These are phyloP conservation scores for Sebastes schlegelii DNA, from an alignment of 2,113 vertebrate genomes.

Conservation along the genomic window DNA sequence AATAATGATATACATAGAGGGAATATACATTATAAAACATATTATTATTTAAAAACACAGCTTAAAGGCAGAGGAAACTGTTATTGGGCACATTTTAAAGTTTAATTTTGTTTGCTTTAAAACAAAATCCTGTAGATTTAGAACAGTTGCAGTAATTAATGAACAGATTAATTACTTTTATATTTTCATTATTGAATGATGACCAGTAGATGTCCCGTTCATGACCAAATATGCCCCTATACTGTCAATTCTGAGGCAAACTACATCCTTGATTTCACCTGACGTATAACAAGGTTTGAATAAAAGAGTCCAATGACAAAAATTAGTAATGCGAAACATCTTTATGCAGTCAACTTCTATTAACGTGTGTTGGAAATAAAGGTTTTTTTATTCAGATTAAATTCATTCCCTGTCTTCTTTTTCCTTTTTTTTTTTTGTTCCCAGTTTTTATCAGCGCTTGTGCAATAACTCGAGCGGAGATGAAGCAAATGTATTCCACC, in stretches of 20 bases:
- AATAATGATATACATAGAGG: background rate
- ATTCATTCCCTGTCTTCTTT: constrained; percentile 44
- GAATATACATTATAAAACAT: background rate
- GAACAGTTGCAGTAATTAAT: background rate
- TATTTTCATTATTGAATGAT: background rate
- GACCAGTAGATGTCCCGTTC: background rate
- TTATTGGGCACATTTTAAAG: background rate
- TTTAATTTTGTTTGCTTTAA: background rate
- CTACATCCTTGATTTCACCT: background rate
- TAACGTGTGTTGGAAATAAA: constrained; percentile 33
- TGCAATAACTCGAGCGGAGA: constrained; percentile 65
- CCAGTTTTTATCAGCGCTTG: constrained; percentile 64
- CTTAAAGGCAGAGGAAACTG: background rate
- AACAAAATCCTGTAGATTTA: background rate
- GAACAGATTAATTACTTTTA: background rate
- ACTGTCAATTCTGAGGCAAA: background rate
- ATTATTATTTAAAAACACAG: background rate
- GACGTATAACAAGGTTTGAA: background rate
- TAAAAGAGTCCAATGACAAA: constrained; percentile 2
- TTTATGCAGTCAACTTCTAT: constrained; percentile 17
- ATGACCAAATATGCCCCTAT: background rate
- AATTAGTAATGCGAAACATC: constrained; percentile 29
- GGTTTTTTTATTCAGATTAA: constrained; percentile 53
- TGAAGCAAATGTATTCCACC: constrained; percentile 75
- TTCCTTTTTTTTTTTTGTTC: constrained; percentile 3